These are phyloP conservation scores for Metaphire vulgaris DNA, from an alignment of 1,140 invertebrate genomes.

Conservation along the genomic window DNA sequence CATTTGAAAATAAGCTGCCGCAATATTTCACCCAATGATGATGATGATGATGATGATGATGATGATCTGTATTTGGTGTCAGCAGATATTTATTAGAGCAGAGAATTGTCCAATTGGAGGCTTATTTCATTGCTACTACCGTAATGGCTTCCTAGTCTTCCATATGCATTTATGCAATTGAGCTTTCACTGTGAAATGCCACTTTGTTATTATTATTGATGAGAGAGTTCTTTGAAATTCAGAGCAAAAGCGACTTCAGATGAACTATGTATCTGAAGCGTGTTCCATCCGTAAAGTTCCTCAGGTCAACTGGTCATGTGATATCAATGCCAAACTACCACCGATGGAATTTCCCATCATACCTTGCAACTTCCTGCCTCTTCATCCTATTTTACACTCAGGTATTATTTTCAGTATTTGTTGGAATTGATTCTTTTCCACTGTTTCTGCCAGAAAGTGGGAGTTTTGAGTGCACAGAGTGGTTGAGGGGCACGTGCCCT, in stretches of 20 bases:
- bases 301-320: conserved; percentile 15
- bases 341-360: conserved; percentile 15
- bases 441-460: background rate
- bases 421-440: background rate
- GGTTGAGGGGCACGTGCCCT: no score
- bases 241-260: conserved; percentile 18
- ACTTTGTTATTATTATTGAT: no score
- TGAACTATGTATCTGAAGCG: conserved; percentile 20
- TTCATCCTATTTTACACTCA: conserved; percentile 17
- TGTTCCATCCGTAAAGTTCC: background rate
- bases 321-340: conserved; percentile 4
- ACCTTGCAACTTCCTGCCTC: conserved; percentile 29
- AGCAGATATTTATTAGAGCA: no score
- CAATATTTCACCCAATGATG: no score
- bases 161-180: no score
- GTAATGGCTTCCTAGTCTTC: no score
- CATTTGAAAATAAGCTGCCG: no score
- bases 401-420: conserved; percentile 5
- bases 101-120: no score
- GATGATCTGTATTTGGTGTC: no score
- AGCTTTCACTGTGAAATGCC: no score
- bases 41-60: no score
- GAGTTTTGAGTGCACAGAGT: background rate
- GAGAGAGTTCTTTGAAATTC: background rate
- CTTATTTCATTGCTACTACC: no score